Base-by-base conservation (phyloP, 2,888 invertebrate genomes). In the Erannis defoliaria region DNA sequence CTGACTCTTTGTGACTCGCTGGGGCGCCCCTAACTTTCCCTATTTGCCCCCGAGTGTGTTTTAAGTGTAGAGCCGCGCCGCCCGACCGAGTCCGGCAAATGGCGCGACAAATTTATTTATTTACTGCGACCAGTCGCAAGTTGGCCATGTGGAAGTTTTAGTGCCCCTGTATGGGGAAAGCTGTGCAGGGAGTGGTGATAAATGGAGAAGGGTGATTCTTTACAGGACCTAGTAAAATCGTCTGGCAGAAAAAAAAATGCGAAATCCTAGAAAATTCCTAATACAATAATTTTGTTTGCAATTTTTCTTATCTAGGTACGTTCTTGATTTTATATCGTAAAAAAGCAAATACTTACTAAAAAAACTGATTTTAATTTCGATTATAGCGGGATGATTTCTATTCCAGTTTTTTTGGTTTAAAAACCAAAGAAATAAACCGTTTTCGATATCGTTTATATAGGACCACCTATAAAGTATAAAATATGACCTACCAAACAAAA, bases 21-120 rank as follows among this genome's bases (percentile, higher is more conserved):
- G 29, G 51, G 66, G 65, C 65, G 67, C 71, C 75, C 66, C 70
- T 73, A 78, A 80, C 77, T 82, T 78, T 68, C 72, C 62, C 74
- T 73, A 79, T 77, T 79, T 74, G 70, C 75, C 79, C 84, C 81
- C 81, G 14, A 67, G 80, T 72, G 82, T 68, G 76, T 74, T 77
- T 71, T 80, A 72, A 73, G 71, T 69, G 71, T 67, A 68, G 63
- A 79, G 75, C 71, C 78, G 68, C 54, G 80, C 75, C 77, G 75
- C 60, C 76, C 73, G 57, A 76, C 65, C 76, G 75, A 49, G 70
- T 65, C 67, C 71, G 70, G 71, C 73, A 81, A 86, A 86, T 81
- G 81, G 80, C 40, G 66, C 75, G 72, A 66, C 73, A 79, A 80
- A 84, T 80, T 84, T 84, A 85, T 84, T 83, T 85, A 86, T 85